phyloP scores from a whole-genome alignment of 2,797 vertebrate species.

The Pipistrellus pygmaeus region DNA sequence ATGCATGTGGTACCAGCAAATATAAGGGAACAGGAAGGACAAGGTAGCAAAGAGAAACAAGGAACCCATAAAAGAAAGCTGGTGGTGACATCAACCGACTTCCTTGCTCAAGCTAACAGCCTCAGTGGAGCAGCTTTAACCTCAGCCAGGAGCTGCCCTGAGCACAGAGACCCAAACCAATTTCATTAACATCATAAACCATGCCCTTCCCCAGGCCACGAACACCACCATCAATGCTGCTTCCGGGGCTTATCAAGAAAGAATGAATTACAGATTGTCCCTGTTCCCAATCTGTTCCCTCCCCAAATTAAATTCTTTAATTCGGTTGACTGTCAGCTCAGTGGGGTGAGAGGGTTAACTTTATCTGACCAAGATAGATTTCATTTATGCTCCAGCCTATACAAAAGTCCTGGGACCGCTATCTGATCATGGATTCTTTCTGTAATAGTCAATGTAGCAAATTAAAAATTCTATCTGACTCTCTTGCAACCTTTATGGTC shows the following conservation, averaged over 20 bases:
- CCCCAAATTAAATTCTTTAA: slow-evolving; percentile 24
- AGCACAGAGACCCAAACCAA: not conserved
- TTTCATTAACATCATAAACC: not conserved
- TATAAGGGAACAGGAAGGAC: fast-evolving
- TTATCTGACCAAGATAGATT: slow-evolving; percentile 55
- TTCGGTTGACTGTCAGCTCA: not conserved
- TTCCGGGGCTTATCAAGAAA: not conserved
- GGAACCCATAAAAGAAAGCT: not conserved
- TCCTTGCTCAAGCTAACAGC: not conserved
- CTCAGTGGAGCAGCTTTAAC: not conserved
- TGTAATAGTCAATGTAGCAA: not conserved
- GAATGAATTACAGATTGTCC: not conserved
- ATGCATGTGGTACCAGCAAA: not conserved
- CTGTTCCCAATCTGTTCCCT: not conserved
- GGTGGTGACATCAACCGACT: not conserved
- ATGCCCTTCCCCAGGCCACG: not conserved
- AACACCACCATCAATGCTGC: not conserved
- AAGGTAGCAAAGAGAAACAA: not conserved
- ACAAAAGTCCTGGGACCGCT: not conserved
- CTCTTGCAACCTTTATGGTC: slow-evolving; percentile 11
- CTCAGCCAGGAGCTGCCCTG: not conserved
- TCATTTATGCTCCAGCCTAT: not conserved
- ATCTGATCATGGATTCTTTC: slow-evolving; percentile 52
- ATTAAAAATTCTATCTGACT: slow-evolving; percentile 54
- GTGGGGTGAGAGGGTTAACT: not conserved